Percentiles rank a stretch among this genome's conserved stretches.
Conservation (phyloP, 2,797 vertebrate species). For the Pseudotriccus pelzelni region DNA sequence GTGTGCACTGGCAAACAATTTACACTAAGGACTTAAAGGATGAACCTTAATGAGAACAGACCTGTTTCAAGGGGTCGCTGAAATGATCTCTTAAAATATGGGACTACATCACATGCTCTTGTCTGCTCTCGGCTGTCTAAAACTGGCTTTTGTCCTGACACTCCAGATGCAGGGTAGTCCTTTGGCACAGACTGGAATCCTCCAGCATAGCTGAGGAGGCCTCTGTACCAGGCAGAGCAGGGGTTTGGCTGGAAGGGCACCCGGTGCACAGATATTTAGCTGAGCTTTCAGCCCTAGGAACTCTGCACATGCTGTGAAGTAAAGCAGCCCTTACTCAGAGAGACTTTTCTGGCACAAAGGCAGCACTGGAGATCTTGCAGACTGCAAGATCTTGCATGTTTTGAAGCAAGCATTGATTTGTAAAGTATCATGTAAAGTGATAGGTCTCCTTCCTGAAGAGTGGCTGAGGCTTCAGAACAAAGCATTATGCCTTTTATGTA, state of each 20-base stretch:
- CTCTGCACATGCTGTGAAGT: background rate
- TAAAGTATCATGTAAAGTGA: background rate
- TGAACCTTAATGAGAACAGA: background rate
- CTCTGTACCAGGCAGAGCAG: background rate
- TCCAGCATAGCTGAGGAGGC: background rate
- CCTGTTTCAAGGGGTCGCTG: background rate
- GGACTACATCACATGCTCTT: background rate
- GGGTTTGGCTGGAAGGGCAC: background rate
- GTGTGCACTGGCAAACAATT: background rate
- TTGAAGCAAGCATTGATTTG: constrained; percentile 1
- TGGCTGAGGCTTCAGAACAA: background rate
- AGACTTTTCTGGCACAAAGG: background rate
- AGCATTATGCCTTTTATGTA: background rate
- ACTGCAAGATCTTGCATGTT: background rate
- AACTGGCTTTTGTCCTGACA: background rate
- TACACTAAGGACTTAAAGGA: background rate
- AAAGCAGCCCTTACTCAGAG: background rate
- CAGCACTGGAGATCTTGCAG: background rate
- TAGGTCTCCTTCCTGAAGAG: background rate
- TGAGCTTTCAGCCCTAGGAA: background rate
- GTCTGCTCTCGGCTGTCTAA: background rate
- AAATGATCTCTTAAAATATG: background rate
- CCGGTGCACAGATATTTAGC: background rate
- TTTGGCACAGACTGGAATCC: background rate
- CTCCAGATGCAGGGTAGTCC: background rate